These are phyloP conservation scores for Perdita meconis DNA, from an alignment of 2,888 invertebrate species.

Conservation along the genomic window DNA sequence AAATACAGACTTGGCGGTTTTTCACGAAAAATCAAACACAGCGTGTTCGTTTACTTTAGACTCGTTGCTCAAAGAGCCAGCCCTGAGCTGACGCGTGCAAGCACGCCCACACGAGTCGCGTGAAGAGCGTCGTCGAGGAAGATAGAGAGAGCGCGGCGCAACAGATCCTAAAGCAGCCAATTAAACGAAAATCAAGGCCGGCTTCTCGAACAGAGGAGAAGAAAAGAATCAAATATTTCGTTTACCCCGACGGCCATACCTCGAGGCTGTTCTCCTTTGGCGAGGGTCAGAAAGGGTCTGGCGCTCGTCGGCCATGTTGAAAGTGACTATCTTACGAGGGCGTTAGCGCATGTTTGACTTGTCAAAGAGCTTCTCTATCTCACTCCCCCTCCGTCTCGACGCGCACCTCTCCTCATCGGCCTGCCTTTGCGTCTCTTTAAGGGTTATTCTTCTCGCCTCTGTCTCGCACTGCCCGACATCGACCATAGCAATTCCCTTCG, in stretches of 20 bases:
- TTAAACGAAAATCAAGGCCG: conserved; percentile 45
- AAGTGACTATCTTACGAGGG: conserved; percentile 70
- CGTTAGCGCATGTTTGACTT: conserved; percentile 77
- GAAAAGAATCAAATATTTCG: conserved; percentile 61
- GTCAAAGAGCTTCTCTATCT: conserved; percentile 70
- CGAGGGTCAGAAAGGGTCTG: conserved; percentile 63
- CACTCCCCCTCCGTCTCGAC: conserved; percentile 4
- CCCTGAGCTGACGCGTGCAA: not conserved
- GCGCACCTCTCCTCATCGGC: conserved; percentile 28
- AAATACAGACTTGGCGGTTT: too few relatives aligned
- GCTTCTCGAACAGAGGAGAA: not conserved
- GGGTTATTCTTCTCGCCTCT: conserved; percentile 60
- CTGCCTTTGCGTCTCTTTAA: conserved; percentile 62
- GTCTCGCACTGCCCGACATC: conserved; percentile 63
- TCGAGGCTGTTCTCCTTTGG: conserved; percentile 59
- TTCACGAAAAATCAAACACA: too few relatives aligned
- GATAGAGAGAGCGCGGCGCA: not conserved
- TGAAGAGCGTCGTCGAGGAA: not conserved
- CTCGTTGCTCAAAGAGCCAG: too few relatives aligned
- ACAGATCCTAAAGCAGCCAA: conserved; percentile 33
- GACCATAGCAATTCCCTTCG: conserved; percentile 62
- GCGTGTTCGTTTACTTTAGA: too few relatives aligned
- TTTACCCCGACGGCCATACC: conserved; percentile 51
- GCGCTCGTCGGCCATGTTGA: conserved; percentile 64
- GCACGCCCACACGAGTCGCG: not conserved